Percentiles rank a stretch among this genome's conserved stretches.
These are phyloP conservation scores for Paraescarpia echinospica DNA, from an alignment of 1,140 invertebrate species.

Conservation along the genomic window DNA sequence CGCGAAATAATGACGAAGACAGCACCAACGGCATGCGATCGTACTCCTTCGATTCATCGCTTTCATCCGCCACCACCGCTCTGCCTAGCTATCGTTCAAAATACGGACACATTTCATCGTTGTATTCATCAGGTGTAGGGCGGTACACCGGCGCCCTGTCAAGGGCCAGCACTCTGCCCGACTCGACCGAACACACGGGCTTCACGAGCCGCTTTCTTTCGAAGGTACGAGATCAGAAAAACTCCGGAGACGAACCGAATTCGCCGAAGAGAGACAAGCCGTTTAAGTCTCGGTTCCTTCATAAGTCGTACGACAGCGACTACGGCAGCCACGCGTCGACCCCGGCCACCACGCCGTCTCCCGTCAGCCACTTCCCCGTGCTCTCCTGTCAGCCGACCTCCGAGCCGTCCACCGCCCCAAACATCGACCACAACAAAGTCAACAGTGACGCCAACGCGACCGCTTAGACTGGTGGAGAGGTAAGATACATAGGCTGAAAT, in stretches of 20 bases:
- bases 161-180: background rate
- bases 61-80: background rate
- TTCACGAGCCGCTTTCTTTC: constrained; percentile 10
- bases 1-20: background rate
- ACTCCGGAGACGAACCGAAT: background rate
- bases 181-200: background rate
- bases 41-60: background rate
- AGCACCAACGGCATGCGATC: background rate
- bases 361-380: background rate
- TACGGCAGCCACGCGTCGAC: background rate
- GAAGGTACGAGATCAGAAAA: constrained; percentile 13
- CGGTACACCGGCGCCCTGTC: background rate
- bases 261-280: constrained; percentile 13
- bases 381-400: background rate
- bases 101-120: background rate
- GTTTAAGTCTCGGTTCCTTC: constrained; percentile 22
- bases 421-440: background rate
- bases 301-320: constrained; percentile 19
- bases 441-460: background rate
- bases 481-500: background rate
- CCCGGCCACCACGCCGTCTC: background rate
- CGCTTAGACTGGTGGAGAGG: background rate
- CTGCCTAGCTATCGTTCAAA: constrained; percentile 2
- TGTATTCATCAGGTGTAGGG: background rate
- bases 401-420: background rate